Percentiles rank a stretch among this genome's conserved stretches.
Conservation (phyloP, 2,888 invertebrate genomes). For the Calameuta pallipes region DNA sequence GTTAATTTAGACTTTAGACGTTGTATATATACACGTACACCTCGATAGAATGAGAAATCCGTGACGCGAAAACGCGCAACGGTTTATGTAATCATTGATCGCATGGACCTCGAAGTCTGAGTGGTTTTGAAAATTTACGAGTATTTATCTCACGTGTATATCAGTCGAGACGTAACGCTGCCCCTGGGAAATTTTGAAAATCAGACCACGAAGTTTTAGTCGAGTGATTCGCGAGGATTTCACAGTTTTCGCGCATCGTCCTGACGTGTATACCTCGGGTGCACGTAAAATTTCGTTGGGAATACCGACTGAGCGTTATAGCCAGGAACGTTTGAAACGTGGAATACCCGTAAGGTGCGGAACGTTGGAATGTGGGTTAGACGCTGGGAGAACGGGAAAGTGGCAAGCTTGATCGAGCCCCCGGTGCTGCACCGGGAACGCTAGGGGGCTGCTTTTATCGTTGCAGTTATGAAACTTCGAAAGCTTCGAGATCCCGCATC, state of each 20-base stretch:
- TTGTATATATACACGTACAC: neutral
- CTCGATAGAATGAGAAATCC: conserved; percentile 21
- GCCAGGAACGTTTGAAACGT: neutral
- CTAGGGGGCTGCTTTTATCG: conserved; percentile 20
- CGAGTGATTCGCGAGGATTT: conserved; percentile 4
- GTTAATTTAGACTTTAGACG: conserved; percentile 48
- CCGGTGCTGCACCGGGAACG: conserved; percentile 12
- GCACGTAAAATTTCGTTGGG: neutral
- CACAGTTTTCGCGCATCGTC: neutral
- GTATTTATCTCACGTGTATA: conserved; percentile 9
- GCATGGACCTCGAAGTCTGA: conserved; percentile 15
- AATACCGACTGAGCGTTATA: neutral
- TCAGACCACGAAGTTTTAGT: conserved; percentile 2
- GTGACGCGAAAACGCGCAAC: conserved; percentile 23
- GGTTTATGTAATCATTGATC: conserved; percentile 44
- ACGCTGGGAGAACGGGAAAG: conserved; percentile 9
- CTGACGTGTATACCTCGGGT: neutral
- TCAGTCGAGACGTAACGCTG: neutral
- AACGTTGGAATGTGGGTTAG: neutral
- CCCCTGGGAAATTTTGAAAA: neutral
- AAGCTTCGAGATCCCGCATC: neutral
- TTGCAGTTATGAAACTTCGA: conserved; percentile 22
- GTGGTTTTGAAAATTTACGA: conserved; percentile 20
- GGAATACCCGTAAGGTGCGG: neutral
- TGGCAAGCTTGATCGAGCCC: conserved; percentile 18